Conservation (phyloP, 1,140 invertebrate genomes). For the Diorhabda carinulata region DNA sequence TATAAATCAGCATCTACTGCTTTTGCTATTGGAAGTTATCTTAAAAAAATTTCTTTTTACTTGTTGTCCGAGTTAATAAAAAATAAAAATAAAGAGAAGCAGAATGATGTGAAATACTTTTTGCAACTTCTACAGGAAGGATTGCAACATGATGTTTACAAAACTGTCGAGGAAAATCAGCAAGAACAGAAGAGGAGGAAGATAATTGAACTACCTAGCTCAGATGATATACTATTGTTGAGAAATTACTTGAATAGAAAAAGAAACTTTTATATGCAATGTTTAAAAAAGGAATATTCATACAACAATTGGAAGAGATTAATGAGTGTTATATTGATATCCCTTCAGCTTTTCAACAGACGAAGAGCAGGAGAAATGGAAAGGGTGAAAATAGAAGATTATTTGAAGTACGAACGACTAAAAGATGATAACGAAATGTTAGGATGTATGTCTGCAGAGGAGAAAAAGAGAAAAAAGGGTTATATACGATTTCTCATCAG, state of each 20-base stretch:
- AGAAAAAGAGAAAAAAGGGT: not conserved
- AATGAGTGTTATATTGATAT: not conserved
- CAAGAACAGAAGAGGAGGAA: not conserved
- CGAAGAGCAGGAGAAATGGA: constrained; percentile 9
- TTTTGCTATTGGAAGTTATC: not conserved
- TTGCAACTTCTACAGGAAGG: constrained; percentile 6
- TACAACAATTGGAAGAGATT: not conserved
- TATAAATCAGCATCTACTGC: constrained; percentile 6
- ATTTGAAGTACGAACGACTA: not conserved
- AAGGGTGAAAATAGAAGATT: constrained; percentile 8
- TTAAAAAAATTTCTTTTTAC: constrained; percentile 1
- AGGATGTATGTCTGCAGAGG: not conserved
- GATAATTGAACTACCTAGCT: not conserved
- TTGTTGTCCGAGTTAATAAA: not conserved
- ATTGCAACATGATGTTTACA: not conserved
- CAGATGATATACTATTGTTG: not conserved
- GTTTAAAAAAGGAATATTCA: constrained; percentile 2
- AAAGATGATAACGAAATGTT: not conserved
- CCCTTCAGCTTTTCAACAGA: constrained; percentile 7
- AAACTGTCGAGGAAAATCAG: constrained; percentile 9
- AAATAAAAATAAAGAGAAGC: not conserved
- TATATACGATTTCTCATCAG: constrained; percentile 5
- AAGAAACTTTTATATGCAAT: not conserved
- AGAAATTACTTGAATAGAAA: constrained; percentile 2
- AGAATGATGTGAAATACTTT: not conserved